Conservation (phyloP, 2,113 vertebrate genomes). For the Charina bottae region DNA sequence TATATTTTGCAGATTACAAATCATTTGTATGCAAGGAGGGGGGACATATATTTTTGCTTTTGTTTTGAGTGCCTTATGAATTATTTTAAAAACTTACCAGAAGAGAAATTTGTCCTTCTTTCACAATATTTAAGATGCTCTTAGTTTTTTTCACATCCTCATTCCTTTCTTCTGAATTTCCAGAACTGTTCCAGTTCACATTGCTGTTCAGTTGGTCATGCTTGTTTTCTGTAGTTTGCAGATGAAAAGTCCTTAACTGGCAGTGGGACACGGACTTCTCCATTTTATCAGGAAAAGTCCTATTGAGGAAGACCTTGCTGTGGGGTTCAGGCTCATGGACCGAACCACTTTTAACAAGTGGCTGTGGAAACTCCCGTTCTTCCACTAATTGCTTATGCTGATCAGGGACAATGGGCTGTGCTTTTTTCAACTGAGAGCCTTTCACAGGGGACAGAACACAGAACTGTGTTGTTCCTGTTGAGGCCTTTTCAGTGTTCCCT, state of each 20-base stretch:
- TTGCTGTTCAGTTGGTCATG: conserved; percentile 72
- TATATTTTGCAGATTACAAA: background rate
- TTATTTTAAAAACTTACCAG: conserved; percentile 79
- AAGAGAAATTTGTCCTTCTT: conserved; percentile 95
- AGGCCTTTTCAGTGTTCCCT: conserved; percentile 75
- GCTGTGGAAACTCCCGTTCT: conserved; percentile 72
- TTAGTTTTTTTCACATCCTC: conserved; percentile 90
- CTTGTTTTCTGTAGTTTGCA: conserved; percentile 67
- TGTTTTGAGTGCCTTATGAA: background rate
- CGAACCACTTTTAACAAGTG: conserved; percentile 78
- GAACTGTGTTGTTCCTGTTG: conserved; percentile 74
- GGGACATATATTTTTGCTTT: rapidly evolving
- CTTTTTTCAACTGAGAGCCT: conserved; percentile 88
- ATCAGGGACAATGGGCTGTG: conserved; percentile 79
- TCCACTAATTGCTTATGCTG: conserved; percentile 79
- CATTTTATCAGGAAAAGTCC: conserved; percentile 80
- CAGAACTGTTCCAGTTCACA: conserved; percentile 73
- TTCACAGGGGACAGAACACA: conserved; percentile 91
- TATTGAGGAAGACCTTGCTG: conserved; percentile 78
- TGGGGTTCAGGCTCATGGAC: conserved; percentile 75
- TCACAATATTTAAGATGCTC: conserved; percentile 95
- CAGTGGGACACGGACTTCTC: conserved; percentile 74
- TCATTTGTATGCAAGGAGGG: background rate
- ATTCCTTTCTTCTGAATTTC: conserved; percentile 74
- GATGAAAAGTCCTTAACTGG: conserved; percentile 78